Evolutionary conservation across 2,888 invertebrate genomes (phyloP), one percentile per base, ranked within the genome.

Genomic region (Apamea epomidion): DNA sequence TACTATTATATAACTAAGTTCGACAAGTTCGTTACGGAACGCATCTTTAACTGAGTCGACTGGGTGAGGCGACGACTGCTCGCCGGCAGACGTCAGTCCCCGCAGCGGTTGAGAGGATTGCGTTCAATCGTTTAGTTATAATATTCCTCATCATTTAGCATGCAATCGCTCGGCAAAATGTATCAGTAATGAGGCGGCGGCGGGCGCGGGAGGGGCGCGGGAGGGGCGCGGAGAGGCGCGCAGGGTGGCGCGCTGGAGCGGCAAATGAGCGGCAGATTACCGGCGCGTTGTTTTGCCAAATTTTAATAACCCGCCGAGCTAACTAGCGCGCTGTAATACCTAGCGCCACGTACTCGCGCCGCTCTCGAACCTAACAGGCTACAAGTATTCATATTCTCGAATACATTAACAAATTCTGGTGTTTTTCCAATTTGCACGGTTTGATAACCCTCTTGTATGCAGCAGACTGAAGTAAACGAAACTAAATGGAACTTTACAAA

Each of bases 181-280:
- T 85, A 80, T 76, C 78, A 81, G 82, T 85, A 87, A 84, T 78
- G 83, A 83, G 80, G 78, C 64, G 62, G 67, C 71, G 48, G 29
- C 12, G 37, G 14, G 45, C 45, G n/a, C n/a, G 32, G 32, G 32
- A 32, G 2, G 32, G 32, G 32, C 32, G 29, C 4, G 32, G 18
- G 51, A 0, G 18, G 54, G n/a, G 32, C 16, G 14, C 5, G n/a
- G 37, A 2, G n/a, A 42, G 18, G 58, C 32, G 51, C 32, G 32
- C n/a, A 32, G 16, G 29, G 8, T 21, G 32, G 48, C 21, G 79
- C 82, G 68, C 82, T 81, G 77, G 68, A 74, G 87, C 90, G 85
- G 89, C 79, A 86, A 90, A 89, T 90, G 83, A 90, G 82, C 76
- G 74, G 29, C 90, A 84, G 82, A 89, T 90, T 88, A 87, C 78